These are phyloP conservation scores for Scophthalmus maximus DNA, from an alignment of 2,113 vertebrate species.

Conservation along the genomic window DNA sequence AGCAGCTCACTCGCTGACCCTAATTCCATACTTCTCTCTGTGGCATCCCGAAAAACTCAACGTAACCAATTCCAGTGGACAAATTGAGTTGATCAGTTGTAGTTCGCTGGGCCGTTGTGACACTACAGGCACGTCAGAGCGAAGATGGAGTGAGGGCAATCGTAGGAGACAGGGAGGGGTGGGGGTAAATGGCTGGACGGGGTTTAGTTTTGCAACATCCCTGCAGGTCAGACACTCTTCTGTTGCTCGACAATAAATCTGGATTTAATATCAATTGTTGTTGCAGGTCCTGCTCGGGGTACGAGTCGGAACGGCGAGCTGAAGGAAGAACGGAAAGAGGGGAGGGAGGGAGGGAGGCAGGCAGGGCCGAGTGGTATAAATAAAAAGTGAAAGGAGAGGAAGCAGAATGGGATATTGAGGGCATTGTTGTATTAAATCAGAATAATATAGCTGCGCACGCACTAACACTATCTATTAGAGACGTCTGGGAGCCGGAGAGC, in stretches of 20 bases:
- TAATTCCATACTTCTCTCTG: constrained; percentile 57
- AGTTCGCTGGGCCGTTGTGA: constrained; percentile 56
- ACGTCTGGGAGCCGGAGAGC: constrained; percentile 55
- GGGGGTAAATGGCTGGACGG: constrained; percentile 4
- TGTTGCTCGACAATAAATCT: constrained; percentile 77
- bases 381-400: constrained; percentile 78
- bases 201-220: constrained; percentile 58
- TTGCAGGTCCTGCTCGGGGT: constrained; percentile 54
- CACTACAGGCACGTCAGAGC: constrained; percentile 41
- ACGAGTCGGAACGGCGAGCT: not conserved
- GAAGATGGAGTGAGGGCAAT: constrained; percentile 48
- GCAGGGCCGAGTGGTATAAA: constrained; percentile 58
- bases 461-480: constrained; percentile 79
- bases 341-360: not conserved
- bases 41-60: constrained; percentile 68
- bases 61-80: constrained; percentile 72
- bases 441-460: constrained; percentile 80
- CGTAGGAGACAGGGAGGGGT: not conserved
- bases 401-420: constrained; percentile 74
- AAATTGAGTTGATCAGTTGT: constrained; percentile 80
- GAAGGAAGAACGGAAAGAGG: constrained; percentile 1
- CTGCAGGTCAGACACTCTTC: constrained; percentile 68
- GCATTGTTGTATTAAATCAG: constrained; percentile 82
- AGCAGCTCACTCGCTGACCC: constrained; percentile 47
- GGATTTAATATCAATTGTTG: constrained; percentile 80